Evolutionary conservation across 92 coral and sea anemone genomes (phyloP), one percentile per base, ranked within the genome.

Genomic region (Epizoanthus rinbou): DNA sequence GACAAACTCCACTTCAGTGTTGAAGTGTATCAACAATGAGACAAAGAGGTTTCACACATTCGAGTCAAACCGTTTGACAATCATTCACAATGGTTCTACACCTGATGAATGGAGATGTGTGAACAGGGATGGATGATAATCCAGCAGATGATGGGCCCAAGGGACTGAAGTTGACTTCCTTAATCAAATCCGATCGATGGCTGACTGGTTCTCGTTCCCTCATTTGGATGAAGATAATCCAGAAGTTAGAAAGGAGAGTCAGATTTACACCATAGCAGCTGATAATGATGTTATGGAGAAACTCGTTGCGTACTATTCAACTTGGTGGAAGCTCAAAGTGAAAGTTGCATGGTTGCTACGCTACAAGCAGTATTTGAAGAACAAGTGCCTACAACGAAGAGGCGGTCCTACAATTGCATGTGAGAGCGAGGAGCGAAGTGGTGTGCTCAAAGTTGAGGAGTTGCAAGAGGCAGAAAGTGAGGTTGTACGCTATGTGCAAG

Each of bases 1-100:
- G 90, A 87, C 91, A 69, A 88, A 88, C 69, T 88, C 88, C 21
- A 84, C 67, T 41, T 75, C 88, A 0, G 91, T 86, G 13, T 18
- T 85, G 56, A 85, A 85, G 67, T 85, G 89, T 54, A 86, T 80
- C 47, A 11, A 35, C 18, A 86, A 80, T 37, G 73, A 86, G 52
- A 79, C 69, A 1, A 86, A 80, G 80, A 69, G 86, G 17, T 86
- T 86, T 57, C 89, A 90, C 25, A 90, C 87, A 0, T 90, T 90
- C 45, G 93, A 90, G 76, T 86, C 93, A 6, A 90, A 91, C 50
- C 91, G 91, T 8, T 74, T 87, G 70, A 84, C 91, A 16, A 74
- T 88, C 50, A 87, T 91, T 25, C 87, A 52, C 21, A 52, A 82
- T 47, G 84, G 78, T 3, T 79, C 89, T 24, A 41, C 7, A 9